Evolutionary conservation across 2,888 invertebrate genomes (phyloP), one percentile per base, ranked within the genome.

Genomic region (Drosophila limbata): DNA sequence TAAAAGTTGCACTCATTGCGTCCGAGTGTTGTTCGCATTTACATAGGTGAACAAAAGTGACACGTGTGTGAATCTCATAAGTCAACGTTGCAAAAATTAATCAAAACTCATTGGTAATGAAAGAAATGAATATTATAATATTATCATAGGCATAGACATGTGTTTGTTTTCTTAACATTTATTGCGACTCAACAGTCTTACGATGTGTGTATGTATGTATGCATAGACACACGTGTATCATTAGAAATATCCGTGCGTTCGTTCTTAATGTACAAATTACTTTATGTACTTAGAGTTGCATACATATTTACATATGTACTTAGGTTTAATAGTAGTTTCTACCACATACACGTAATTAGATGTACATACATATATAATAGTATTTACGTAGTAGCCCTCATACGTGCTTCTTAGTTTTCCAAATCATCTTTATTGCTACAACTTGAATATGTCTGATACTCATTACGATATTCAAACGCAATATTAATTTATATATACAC

Each of bases 21-120:
- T 50, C 65, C 60, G 61, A 68, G 51, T 55, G 63, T 60, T 44
- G 39, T 73, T 76, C 61, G 75, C 67, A 69, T 75, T 64, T 57
- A 82, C 56, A 82, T 64, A 66, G 68, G 60, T 73, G 65, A 60
- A 66, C 68, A 73, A 80, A 79, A 85, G 87, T 85, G 84, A 85
- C 84, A 85, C 84, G 84, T 85, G 84, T 85, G 82, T 86, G 82
- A 85, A 85, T 84, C 87, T 87, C 74, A 82, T 79, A 86, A 84
- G 84, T 78, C 74, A 71, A 73, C 65, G 45, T 53, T 55, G 42
- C 59, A 42, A 48, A 59, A 66, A 64, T 35, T 17, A 48, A 17
- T 45, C 21, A 55, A 55, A 73, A 15, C 47, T 40, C 35, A 56
- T 40, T 70, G 74, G 73, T 73, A 73, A 72, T 64, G 47, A 62